Evolutionary conservation across 2,888 invertebrate genomes (phyloP).

Genomic region (Tanaodytes sp.): DNA sequence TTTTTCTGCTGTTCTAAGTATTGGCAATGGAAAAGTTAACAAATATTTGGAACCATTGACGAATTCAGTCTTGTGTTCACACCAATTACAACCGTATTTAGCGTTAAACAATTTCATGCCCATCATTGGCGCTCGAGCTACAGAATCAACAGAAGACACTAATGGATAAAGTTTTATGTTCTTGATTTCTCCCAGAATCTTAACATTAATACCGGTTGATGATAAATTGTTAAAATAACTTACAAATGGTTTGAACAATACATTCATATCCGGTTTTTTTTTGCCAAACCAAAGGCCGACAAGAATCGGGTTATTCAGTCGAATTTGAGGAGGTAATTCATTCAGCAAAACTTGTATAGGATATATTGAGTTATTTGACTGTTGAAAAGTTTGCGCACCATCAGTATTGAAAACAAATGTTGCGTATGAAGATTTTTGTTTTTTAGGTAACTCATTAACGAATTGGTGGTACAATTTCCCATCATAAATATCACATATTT

Average conservation of each 20-base stretch:
- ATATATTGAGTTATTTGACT: slow-evolving; percentile 26
- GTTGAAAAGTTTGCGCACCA: too few relatives aligned
- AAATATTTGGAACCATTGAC: slow-evolving; percentile 31
- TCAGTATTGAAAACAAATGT: too few relatives aligned
- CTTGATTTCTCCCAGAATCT: slow-evolving; percentile 19
- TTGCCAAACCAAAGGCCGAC: slow-evolving; percentile 39
- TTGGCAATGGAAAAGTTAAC: slow-evolving; percentile 13
- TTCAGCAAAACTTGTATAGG: slow-evolving; percentile 38
- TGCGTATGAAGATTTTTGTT: slow-evolving; percentile 30
- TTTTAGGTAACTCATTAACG: slow-evolving; percentile 26
- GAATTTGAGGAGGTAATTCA: slow-evolving; percentile 29
- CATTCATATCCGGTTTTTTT: too few relatives aligned
- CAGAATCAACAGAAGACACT: slow-evolving; percentile 37
- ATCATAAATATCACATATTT: slow-evolving; percentile 48
- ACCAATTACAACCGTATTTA: slow-evolving; percentile 42
- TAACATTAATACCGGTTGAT: slow-evolving; percentile 14
- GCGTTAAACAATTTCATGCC: slow-evolving; percentile 37
- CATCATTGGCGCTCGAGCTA: too few relatives aligned
- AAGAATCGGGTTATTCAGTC: slow-evolving; percentile 24
- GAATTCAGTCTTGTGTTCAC: slow-evolving; percentile 32
- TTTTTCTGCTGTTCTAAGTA: slow-evolving; percentile 22
- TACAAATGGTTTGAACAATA: slow-evolving; percentile 25
- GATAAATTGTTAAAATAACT: slow-evolving; percentile 22
- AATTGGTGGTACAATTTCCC: slow-evolving; percentile 38
- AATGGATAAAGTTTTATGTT: slow-evolving; percentile 29